Conservation (phyloP, 2,888 invertebrate genomes). For the Pteria penguin region DNA sequence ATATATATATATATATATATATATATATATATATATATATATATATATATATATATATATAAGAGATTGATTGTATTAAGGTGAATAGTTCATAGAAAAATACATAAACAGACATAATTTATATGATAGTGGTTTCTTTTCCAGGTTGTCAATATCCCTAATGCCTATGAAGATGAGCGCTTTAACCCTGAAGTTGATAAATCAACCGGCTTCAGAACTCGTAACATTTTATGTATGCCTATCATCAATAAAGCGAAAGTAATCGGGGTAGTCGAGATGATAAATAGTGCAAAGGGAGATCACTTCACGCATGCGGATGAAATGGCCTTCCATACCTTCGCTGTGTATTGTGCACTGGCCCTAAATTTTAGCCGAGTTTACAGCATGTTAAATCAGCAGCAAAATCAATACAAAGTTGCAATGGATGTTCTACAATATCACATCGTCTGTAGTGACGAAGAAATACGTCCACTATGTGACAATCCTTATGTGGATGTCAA, state of each 20-base stretch:
- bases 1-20: no score
- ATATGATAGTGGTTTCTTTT: no score
- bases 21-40: no score
- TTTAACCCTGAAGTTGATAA: conserved; percentile 71
- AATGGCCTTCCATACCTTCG: conserved; percentile 65
- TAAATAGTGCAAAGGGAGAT: conserved; percentile 62
- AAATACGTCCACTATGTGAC: conserved; percentile 40
- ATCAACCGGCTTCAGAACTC: conserved; percentile 65
- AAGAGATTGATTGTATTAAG: no score
- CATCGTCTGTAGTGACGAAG: conserved; percentile 55
- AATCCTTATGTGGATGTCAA: conserved; percentile 44
- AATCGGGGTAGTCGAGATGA: conserved; percentile 70
- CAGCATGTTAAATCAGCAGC: conserved; percentile 52
- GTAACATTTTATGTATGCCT: conserved; percentile 72
- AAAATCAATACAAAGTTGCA: conserved; percentile 64
- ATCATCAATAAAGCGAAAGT: conserved; percentile 61
- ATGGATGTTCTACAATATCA: conserved; percentile 69
- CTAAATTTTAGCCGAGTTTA: conserved; percentile 67
- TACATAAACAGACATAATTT: no score
- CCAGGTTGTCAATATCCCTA: conserved; percentile 63
- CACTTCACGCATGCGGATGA: conserved; percentile 68
- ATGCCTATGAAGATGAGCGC: conserved; percentile 65
- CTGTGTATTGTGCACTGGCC: conserved; percentile 71
- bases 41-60: no score
- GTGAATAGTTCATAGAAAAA: no score